Base-by-base conservation (phyloP, 1,140 invertebrate genomes). In the Portunus trituberculatus region DNA sequence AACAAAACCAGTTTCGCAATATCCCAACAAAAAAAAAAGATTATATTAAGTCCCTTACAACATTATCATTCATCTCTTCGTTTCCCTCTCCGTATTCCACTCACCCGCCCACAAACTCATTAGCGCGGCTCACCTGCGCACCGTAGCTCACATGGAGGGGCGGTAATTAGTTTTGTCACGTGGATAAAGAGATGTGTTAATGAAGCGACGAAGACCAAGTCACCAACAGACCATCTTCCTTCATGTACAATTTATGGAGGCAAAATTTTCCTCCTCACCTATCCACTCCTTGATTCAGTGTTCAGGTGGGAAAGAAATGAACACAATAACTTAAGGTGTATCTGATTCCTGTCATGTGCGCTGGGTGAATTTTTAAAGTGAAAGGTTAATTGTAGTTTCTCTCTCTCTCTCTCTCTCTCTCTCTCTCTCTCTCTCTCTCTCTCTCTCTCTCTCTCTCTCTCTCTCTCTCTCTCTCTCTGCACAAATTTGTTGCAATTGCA, bases 361-460 rank as follows among this genome's bases (percentile, higher is more conserved):
- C 20, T 76, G 25, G 12, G 1, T 76, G 20, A 76, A 76, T 76
- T 76, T 20, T 76, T 7, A 25, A n/a, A 76, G 67, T 76, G 1
- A n/a, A n/a, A 76, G 67, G 7, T n/a, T 25, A n/a, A 48, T 31
- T 76, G 25, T 59, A 20, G 39, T 87, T 7, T 87, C 29, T 88
- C 32, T 88, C 32, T 32, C 87, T 88, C 67, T 76, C 67, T n/a
- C 67, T 76, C 67, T 76, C 67, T n/a, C 67, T 76, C 67, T 76
- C 67, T 76, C 67, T 76, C 67, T 76, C 67, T 76, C 67, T 59
- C 67, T 76, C 67, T 76, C 67, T 32, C 87, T 88, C 67, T 76
- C 67, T n/a, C 67, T 76, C 67, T 76, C 67, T n/a, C 67, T 76
- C 67, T 76, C 67, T 76, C 67, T 76, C 67, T 76, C 67, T 76